Evolutionary conservation across 2,888 invertebrate genomes (phyloP).

Genomic region (Tuberolachnus salignus): DNA sequence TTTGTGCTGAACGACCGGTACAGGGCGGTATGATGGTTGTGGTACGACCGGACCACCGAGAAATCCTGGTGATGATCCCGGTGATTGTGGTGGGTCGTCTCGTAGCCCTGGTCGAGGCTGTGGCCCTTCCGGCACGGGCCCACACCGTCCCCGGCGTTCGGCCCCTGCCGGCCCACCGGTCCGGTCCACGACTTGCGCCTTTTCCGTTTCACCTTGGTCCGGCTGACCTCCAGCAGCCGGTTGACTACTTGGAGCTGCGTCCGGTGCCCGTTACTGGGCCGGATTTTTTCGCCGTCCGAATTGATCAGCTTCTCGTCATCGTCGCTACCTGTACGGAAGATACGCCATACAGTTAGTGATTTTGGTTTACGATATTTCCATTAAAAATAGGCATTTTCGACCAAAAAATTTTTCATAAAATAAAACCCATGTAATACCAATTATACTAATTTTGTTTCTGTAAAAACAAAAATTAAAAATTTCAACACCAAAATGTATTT

Average conservation of each 20-base stretch:
- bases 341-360: not conserved
- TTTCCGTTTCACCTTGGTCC: conserved; percentile 35
- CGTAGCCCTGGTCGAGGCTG: conserved; percentile 56
- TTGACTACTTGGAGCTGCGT: conserved; percentile 12
- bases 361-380: not conserved
- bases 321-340: conserved; percentile 10
- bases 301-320: conserved; percentile 20
- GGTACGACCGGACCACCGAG: not conserved
- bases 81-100: conserved; percentile 24
- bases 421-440: no score
- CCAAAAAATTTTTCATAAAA: no score
- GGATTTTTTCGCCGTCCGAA: not conserved
- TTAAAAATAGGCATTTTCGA: no score
- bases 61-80: conserved; percentile 26
- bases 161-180: conserved; percentile 13
- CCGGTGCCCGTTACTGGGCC: not conserved
- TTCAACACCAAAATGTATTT: no score
- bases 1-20: conserved; percentile 58
- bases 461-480: no score
- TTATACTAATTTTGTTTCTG: no score
- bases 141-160: not conserved
- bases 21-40: conserved; percentile 31
- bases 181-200: conserved; percentile 53
- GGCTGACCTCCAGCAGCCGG: conserved; percentile 47
- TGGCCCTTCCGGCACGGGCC: conserved; percentile 49